These are phyloP conservation scores for Planiliza haematocheilus DNA, from an alignment of 2,113 vertebrate species.

Conservation along the genomic window DNA sequence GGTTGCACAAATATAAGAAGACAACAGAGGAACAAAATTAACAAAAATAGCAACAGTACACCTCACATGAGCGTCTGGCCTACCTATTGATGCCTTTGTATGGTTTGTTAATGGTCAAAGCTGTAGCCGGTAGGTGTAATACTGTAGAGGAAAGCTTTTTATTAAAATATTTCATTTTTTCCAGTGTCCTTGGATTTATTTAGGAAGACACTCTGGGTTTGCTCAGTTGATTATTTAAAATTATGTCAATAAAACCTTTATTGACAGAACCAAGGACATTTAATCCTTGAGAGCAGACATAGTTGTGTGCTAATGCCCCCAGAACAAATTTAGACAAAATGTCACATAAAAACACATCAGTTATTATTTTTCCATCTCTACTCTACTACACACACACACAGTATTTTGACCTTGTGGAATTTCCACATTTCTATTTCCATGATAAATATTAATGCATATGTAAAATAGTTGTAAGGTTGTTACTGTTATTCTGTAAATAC, in stretches of 20 bases:
- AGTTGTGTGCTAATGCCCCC: neutral
- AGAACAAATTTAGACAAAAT: neutral
- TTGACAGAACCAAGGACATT: conserved; percentile 26
- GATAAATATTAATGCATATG: too few relatives aligned
- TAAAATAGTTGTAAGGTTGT: neutral
- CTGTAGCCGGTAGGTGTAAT: conserved; percentile 4
- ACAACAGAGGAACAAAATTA: conserved; percentile 4
- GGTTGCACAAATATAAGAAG: neutral
- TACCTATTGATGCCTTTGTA: conserved; percentile 7
- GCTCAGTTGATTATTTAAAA: neutral
- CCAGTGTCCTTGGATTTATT: conserved; percentile 15
- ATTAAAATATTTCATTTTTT: conserved; percentile 15
- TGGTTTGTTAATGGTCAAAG: conserved; percentile 5
- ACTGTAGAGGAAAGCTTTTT: neutral
- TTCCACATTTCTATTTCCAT: too few relatives aligned
- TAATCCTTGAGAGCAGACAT: conserved; percentile 21
- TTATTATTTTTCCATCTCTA: neutral
- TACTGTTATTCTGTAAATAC: neutral
- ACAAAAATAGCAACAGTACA: neutral
- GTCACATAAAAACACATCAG: neutral
- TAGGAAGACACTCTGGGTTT: neutral
- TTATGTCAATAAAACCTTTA: neutral
- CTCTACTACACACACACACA: neutral
- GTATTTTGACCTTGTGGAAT: too few relatives aligned
- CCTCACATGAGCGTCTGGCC: conserved; percentile 1